These are phyloP conservation scores for Opisthocomus hoazin DNA, from an alignment of 2,113 vertebrate species.

Conservation along the genomic window DNA sequence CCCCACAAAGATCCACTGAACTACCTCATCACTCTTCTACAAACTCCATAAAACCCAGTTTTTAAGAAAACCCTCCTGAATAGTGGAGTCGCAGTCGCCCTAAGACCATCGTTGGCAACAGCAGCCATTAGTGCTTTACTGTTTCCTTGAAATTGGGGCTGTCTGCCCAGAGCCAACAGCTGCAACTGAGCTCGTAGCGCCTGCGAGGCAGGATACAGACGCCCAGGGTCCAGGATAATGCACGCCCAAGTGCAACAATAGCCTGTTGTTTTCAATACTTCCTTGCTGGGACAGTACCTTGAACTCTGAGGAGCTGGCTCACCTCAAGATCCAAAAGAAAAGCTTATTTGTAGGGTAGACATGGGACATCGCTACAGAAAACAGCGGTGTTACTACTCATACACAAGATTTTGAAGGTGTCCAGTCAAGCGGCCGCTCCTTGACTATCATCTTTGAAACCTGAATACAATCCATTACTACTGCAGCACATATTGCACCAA, in stretches of 20 bases:
- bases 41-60: accelerated
- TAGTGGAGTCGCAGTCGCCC: not conserved
- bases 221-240: not conserved
- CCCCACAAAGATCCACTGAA: not conserved
- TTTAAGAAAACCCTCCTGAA: not conserved
- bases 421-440: not conserved
- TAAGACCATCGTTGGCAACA: not conserved
- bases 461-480: not conserved
- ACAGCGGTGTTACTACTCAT: not conserved
- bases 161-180: not conserved
- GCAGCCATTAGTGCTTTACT: not conserved
- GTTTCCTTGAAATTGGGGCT: not conserved
- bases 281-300: not conserved
- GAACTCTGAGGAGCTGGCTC: not conserved
- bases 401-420: not conserved
- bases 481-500: accelerated
- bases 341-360: not conserved
- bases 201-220: not conserved
- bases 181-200: not conserved
- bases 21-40: not conserved
- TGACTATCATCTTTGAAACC: not conserved
- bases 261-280: constrained; percentile 22
- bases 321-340: not conserved
- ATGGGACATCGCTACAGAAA: not conserved
- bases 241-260: not conserved